Percentiles rank a stretch among this genome's conserved stretches.
Evolutionary conservation across 2,888 invertebrate genomes (phyloP).

Genomic region (Dicranocentrus wangi): DNA sequence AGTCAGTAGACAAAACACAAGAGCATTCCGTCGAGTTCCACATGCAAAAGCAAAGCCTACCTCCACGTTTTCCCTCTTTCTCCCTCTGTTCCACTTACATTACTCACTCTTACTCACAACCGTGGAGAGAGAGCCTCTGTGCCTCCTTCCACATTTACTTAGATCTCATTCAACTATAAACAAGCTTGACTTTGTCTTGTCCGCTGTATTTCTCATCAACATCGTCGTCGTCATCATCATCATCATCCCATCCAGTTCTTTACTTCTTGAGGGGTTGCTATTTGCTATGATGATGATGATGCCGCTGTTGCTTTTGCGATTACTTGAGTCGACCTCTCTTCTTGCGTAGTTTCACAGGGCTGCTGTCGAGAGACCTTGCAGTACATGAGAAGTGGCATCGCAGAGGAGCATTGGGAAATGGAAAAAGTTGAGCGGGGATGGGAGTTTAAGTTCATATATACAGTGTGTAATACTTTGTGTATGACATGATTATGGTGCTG

Average conservation of each 20-base stretch:
- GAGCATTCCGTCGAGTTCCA: not conserved
- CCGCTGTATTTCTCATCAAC: slow-evolving; percentile 55
- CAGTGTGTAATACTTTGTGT: not conserved
- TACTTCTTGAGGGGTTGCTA: slow-evolving; percentile 54
- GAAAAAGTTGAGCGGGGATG: slow-evolving; percentile 43
- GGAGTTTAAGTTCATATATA: slow-evolving; percentile 7
- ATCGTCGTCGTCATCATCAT: slow-evolving; percentile 35
- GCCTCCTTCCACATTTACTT: slow-evolving; percentile 35
- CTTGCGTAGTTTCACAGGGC: slow-evolving; percentile 24
- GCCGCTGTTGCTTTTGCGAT: slow-evolving; percentile 41
- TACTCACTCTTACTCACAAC: slow-evolving; percentile 42
- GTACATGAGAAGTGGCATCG: slow-evolving; percentile 48
- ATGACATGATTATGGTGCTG: slow-evolving; percentile 9
- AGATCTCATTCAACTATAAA: slow-evolving; percentile 55
- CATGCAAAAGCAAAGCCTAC: not conserved
- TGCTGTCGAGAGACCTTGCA: slow-evolving; percentile 51
- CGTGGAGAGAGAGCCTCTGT: slow-evolving; percentile 3
- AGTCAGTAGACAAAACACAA: slow-evolving; percentile 30
- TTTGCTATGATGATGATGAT: slow-evolving; percentile 49
- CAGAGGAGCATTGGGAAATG: slow-evolving; percentile 51
- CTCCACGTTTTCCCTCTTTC: slow-evolving; percentile 36
- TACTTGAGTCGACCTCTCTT: slow-evolving; percentile 23
- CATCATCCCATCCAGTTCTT: slow-evolving; percentile 42
- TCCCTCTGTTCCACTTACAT: slow-evolving; percentile 46
- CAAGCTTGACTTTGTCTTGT: slow-evolving; percentile 62